Evolutionary conservation across 2,888 invertebrate species (phyloP).

Genomic region (Hermaeophaga mercurialis): DNA sequence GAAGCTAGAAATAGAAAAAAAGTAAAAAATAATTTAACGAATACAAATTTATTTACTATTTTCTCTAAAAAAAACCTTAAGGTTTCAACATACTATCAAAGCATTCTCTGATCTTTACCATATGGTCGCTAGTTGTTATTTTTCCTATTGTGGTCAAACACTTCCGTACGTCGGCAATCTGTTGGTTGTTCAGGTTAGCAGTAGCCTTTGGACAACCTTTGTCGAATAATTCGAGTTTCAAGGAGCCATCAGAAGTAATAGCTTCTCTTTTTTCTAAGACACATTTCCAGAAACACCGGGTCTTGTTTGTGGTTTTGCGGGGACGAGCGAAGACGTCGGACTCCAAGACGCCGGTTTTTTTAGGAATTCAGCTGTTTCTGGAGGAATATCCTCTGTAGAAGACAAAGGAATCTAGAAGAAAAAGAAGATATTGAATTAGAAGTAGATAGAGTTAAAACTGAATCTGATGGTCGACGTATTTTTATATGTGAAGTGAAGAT

Average conservation of each 20-base stretch:
- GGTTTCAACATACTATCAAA: background rate
- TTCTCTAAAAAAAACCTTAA: no score
- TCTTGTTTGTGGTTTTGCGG: background rate
- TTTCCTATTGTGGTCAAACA: background rate
- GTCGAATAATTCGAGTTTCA: background rate
- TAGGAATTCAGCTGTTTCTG: slow-evolving; percentile 2
- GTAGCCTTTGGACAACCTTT: slow-evolving; percentile 2
- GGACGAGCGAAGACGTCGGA: background rate
- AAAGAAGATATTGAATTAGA: no score
- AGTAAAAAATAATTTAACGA: no score
- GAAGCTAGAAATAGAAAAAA: no score
- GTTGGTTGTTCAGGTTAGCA: background rate
- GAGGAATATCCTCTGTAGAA: background rate
- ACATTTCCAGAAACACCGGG: slow-evolving; percentile 8
- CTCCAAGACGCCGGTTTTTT: background rate
- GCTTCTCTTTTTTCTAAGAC: background rate
- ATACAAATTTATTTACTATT: no score
- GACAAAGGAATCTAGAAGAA: background rate
- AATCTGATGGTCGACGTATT: no score
- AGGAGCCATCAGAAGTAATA: background rate
- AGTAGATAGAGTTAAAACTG: no score
- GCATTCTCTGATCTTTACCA: background rate
- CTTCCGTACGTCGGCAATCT: background rate
- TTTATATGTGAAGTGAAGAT: no score
- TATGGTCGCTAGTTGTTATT: background rate